phyloP scores from a whole-genome alignment of 92 coral and sea anemone species.

The Desmophyllum pertusum region DNA sequence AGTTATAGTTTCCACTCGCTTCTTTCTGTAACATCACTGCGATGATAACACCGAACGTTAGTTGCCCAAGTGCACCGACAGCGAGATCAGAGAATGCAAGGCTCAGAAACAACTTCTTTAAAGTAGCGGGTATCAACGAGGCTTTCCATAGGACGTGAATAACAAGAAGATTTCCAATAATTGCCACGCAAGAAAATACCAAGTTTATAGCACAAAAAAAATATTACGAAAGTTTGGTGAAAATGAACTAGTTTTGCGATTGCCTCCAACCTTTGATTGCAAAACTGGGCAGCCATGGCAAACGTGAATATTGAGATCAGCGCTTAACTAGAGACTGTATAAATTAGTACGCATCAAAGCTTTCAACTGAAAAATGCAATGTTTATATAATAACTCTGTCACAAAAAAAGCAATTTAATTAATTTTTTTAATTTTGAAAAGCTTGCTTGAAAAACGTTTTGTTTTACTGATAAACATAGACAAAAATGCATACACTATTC shows the following conservation, averaged over 20 bases:
- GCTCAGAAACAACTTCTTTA: conserved; percentile 24
- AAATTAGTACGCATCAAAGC: not conserved
- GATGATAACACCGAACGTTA: conserved; percentile 1
- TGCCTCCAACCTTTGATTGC: not conserved
- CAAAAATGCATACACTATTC: too few relatives aligned
- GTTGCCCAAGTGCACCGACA: conserved; percentile 23
- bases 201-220: not conserved
- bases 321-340: too few relatives aligned
- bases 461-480: too few relatives aligned
- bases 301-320: not conserved
- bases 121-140: conserved; percentile 37
- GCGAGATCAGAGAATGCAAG: conserved; percentile 36
- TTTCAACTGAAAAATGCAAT: not conserved
- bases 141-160: conserved; percentile 26
- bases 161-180: not conserved
- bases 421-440: too few relatives aligned
- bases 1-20: not conserved
- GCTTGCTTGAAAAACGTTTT: too few relatives aligned
- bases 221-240: not conserved
- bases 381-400: too few relatives aligned
- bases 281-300: not conserved
- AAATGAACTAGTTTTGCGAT: not conserved
- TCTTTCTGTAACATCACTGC: not conserved
- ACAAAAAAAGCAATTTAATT: too few relatives aligned
- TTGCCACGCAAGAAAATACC: not conserved